Evolutionary conservation across 1,140 invertebrate genomes (phyloP).

Genomic region (Streblospio benedicti): DNA sequence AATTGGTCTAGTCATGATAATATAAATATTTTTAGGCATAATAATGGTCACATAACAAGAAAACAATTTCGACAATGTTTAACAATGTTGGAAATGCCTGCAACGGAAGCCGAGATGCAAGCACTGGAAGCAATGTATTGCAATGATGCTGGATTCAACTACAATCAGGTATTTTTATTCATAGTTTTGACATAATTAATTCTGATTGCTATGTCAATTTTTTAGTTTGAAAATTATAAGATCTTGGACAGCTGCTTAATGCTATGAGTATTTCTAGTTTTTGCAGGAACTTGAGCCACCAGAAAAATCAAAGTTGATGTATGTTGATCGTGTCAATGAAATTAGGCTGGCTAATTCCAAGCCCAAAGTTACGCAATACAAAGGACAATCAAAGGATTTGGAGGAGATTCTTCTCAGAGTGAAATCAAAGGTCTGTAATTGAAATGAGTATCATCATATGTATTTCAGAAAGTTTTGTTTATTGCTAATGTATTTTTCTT

Average conservation of each 20-base stretch:
- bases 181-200: constrained; percentile 15
- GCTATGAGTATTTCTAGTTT: not conserved
- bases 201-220: too few species aligned
- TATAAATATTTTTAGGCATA: constrained; percentile 37
- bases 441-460: not conserved
- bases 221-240: too few species aligned
- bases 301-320: constrained; percentile 32
- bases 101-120: constrained; percentile 33
- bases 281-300: constrained; percentile 31
- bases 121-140: constrained; percentile 40
- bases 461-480: constrained; percentile 1
- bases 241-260: too few species aligned
- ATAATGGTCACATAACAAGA: constrained; percentile 42
- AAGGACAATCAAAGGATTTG: constrained; percentile 30
- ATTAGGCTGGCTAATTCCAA: constrained; percentile 31
- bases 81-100: constrained; percentile 38
- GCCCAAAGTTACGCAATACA: constrained; percentile 31
- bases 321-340: constrained; percentile 36
- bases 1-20: not conserved
- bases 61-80: constrained; percentile 44
- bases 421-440: constrained; percentile 40
- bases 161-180: too few species aligned
- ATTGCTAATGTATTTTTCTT: not conserved
- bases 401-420: constrained; percentile 40
- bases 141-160: constrained; percentile 44